Evolutionary conservation across 2,797 vertebrate genomes (phyloP), one percentile per base, ranked within the genome.

Genomic region (Heterohyrax brucei): DNA sequence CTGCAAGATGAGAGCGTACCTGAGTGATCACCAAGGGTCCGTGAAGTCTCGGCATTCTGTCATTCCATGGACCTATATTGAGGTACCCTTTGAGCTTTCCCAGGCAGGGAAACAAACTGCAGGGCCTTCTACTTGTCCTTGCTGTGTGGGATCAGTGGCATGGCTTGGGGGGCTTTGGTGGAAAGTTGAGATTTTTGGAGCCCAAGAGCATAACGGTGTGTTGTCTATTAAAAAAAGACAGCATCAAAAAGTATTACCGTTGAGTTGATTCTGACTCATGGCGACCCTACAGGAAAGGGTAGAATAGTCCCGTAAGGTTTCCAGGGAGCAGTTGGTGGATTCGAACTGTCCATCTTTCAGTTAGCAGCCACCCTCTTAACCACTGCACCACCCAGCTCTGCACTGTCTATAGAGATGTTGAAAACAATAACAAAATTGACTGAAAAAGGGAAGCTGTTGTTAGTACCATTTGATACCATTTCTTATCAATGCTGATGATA

Each of bases 401-500:
- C 22, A 1, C 19, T 84, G 21, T 70, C 44, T 64, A 28, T 26
- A 56, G 30, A 50, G 33, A 70, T 81, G 64, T 39, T 81, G 66
- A 26, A 66, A 83, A 72, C 3, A 12, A 30, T 75, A n/a, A 72
- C 33, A 66, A 87, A 39, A 61, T 7, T 21, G 92, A 79, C 44
- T 46, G 81, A 79, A 53, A 88, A 46, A 6, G 19, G n/a, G 61
- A 26, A 19, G 59, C 72, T 92, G 93, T 92, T 70, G 64, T 82
- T 73, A 30, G 66, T 75, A 73, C 14, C 24, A 0, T 83, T 64
- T 50, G 21, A 64, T 85, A 24, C 33, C 18, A 64, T 22, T 62
- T 76, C 22, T 79, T 56, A 59, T 62, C 21, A 33, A 4, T n/a
- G 28, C 5, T 39, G 70, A 28, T 75, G 33, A 85, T n/a, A 75